Percentiles rank a stretch among this genome's conserved stretches.
These are phyloP conservation scores for Azorinus chamasolen DNA, from an alignment of 2,888 invertebrate genomes.

Conservation along the genomic window DNA sequence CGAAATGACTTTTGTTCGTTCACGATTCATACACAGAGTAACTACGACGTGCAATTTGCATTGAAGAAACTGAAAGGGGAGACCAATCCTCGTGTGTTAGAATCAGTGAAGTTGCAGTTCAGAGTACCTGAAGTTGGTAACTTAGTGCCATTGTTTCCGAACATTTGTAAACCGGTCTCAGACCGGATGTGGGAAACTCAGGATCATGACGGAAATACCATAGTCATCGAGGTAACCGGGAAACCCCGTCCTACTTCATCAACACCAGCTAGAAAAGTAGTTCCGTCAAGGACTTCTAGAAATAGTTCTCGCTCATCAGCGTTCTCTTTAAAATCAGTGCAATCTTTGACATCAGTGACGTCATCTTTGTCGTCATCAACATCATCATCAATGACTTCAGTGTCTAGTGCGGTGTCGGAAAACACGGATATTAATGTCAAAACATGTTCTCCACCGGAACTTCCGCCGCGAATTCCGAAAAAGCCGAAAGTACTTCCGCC, in stretches of 20 bases:
- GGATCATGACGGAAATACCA: constrained; percentile 82
- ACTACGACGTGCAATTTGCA: constrained; percentile 82
- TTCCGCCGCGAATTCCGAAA: constrained; percentile 41
- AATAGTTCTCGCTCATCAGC: constrained; percentile 35
- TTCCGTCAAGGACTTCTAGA: constrained; percentile 20
- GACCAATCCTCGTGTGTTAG: constrained; percentile 64
- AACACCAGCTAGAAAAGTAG: constrained; percentile 29
- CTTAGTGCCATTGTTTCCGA: constrained; percentile 81
- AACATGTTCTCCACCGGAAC: constrained; percentile 32
- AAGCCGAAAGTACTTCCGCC: constrained; percentile 27
- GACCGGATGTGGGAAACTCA: constrained; percentile 80
- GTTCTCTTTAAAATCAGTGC: constrained; percentile 42
- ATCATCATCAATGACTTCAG: constrained; percentile 47
- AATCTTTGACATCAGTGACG: constrained; percentile 60
- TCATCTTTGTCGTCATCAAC: constrained; percentile 58
- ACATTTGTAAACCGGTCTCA: constrained; percentile 78
- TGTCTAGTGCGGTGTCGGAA: constrained; percentile 31
- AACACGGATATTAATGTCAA: constrained; percentile 21
- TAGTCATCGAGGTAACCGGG: constrained; percentile 72
- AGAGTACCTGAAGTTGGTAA: constrained; percentile 78
- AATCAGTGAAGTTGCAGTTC: constrained; percentile 77
- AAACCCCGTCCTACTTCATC: constrained; percentile 43
- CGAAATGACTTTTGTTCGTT: constrained; percentile 81
- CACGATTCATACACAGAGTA: constrained; percentile 74
- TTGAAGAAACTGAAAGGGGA: constrained; percentile 76